Percentiles rank a stretch among this genome's conserved stretches.
These are phyloP conservation scores for Lasioglossum lativentre DNA, from an alignment of 2,888 invertebrate genomes.

Conservation along the genomic window DNA sequence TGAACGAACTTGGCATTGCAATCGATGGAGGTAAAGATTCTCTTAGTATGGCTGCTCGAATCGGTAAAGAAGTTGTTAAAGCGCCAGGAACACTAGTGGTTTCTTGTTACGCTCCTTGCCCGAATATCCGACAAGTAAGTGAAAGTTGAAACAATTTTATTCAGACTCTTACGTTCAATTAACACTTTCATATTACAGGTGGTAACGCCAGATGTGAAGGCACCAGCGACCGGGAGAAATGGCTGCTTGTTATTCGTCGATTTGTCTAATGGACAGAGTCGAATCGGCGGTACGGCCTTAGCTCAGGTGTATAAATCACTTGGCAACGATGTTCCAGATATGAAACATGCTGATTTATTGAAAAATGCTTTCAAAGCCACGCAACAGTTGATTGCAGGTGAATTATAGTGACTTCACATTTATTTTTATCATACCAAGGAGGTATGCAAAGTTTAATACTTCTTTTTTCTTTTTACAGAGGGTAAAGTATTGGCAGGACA, in stretches of 20 bases:
- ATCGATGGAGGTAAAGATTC: slow-evolving; percentile 99
- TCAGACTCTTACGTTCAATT: not conserved
- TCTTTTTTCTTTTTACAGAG: slow-evolving; percentile 84
- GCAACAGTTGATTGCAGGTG: slow-evolving; percentile 93
- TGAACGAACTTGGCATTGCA: slow-evolving; percentile 93
- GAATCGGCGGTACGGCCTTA: slow-evolving; percentile 96
- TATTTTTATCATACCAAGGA: not conserved
- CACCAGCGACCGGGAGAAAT: slow-evolving; percentile 86
- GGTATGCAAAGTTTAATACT: not conserved
- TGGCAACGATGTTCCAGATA: slow-evolving; percentile 92
- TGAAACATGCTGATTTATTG: slow-evolving; percentile 89
- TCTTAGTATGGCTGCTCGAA: slow-evolving; percentile 97
- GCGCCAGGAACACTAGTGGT: slow-evolving; percentile 96
- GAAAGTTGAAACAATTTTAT: not conserved
- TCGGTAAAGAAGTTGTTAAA: slow-evolving; percentile 89
- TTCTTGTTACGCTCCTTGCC: slow-evolving; percentile 98
- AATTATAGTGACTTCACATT: slow-evolving; percentile 36
- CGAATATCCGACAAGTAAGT: slow-evolving; percentile 90
- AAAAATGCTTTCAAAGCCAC: slow-evolving; percentile 92
- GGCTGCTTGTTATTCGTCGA: slow-evolving; percentile 92
- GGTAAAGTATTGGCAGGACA: slow-evolving; percentile 93
- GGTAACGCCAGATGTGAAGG: slow-evolving; percentile 96
- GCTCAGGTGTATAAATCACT: slow-evolving; percentile 96
- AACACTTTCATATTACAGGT: slow-evolving; percentile 80
- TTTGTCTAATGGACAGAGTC: slow-evolving; percentile 89